Evolutionary conservation across 2,797 vertebrate genomes (phyloP), one percentile per base, ranked within the genome.

Genomic region (Myotis daubentonii): DNA sequence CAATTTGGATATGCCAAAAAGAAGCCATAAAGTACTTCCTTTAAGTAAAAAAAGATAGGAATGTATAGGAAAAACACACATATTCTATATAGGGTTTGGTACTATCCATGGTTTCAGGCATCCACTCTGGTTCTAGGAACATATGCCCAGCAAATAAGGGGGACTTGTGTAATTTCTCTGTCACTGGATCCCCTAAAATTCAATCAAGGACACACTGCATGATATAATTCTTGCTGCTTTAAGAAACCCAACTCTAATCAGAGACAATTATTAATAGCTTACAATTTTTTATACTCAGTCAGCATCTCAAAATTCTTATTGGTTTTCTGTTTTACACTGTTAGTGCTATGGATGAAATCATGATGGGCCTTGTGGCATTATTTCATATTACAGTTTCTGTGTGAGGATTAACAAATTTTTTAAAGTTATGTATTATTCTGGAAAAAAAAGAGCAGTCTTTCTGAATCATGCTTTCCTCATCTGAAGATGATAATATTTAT

Each of bases 341-440:
- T n/a, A 81, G 16, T 87, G 53, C 10, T 25, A n/a, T 49, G 22
- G 53, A 57, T 0, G 9, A 79, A 82, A 86, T 81, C 5, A 82
- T 47, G 91, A 33, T 47, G n/a, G 55, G 11, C 51, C 1, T 81
- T 86, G 75, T 36, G 30, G 36, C 47, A 57, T 65, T 76, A 72
- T 66, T 93, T 83, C 19, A 41, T 91, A 62, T 76, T 89, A 76
- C 7, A 57, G 44, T 33, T 90, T 66, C 36, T 94, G 10, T 72
- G 12, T 57, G 28, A 80, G 5, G 8, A 65, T 75, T 70, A 75
- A 36, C 44, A 25, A 1, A 80, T 65, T 30, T 94, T 86, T 23
- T 16, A 79, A 66, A 75, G 47, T 23, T 80, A 36, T 6, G 16
- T n/a, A 60, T 79, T 55, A 28, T 8, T 94, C 13, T 82, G 70